These are phyloP conservation scores for Synanthedon tipuliformis DNA, from an alignment of 2,888 invertebrate genomes.

Conservation along the genomic window DNA sequence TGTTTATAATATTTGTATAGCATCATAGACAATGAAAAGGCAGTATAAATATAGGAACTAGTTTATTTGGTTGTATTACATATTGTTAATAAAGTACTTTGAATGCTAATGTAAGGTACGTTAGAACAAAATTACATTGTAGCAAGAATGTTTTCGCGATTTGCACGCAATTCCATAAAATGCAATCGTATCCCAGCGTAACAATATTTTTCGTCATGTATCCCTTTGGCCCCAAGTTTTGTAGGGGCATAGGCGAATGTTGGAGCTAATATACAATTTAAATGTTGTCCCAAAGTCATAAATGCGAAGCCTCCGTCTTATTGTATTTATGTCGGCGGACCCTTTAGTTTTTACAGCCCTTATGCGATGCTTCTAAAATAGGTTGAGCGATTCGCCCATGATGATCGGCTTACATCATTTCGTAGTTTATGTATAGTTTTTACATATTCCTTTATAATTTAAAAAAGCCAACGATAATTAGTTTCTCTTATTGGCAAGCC, in stretches of 20 bases:
- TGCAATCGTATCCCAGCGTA: slow-evolving; percentile 34
- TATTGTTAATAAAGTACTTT: too few species aligned
- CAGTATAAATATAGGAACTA: too few species aligned
- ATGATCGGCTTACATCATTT: slow-evolving; percentile 27
- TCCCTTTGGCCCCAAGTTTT: slow-evolving; percentile 26
- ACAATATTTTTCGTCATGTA: slow-evolving; percentile 30
- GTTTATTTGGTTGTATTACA: too few species aligned
- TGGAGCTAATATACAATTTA: slow-evolving; percentile 51
- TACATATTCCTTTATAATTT: not conserved
- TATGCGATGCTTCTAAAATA: slow-evolving; percentile 23
- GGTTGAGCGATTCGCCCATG: slow-evolving; percentile 22
- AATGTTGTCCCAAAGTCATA: slow-evolving; percentile 43
- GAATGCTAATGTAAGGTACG: too few species aligned
- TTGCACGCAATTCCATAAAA: slow-evolving; percentile 28
- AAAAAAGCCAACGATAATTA: too few species aligned
- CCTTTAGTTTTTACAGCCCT: slow-evolving; percentile 43
- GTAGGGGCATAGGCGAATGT: slow-evolving; percentile 19
- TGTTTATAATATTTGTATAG: too few species aligned
- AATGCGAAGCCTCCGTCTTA: slow-evolving; percentile 26
- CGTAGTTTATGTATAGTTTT: slow-evolving; percentile 4
- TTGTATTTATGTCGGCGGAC: slow-evolving; percentile 18
- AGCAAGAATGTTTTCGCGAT: slow-evolving; percentile 17
- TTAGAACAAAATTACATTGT: not conserved
- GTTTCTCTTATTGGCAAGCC: too few species aligned
- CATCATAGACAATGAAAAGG: too few species aligned